Percentiles rank a stretch among this genome's conserved stretches.
These are phyloP conservation scores for Sthenelais limicola DNA, from an alignment of 2,888 invertebrate genomes.

Conservation along the genomic window DNA sequence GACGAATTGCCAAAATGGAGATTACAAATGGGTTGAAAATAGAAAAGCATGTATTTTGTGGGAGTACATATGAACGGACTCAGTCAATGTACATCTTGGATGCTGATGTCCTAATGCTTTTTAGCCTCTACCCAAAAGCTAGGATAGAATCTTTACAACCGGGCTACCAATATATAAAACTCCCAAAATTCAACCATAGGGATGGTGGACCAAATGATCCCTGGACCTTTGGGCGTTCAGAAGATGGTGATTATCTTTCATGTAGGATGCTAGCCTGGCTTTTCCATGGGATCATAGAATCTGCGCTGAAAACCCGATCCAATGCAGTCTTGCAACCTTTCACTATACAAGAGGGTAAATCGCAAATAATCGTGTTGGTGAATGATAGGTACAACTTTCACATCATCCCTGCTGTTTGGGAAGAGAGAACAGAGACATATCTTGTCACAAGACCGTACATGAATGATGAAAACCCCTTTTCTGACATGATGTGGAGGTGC, in stretches of 20 bases:
- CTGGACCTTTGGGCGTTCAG: slow-evolving; percentile 52
- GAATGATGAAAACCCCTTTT: slow-evolving; percentile 53
- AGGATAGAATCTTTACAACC: slow-evolving; percentile 29
- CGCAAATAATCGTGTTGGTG: slow-evolving; percentile 42
- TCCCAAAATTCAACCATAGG: slow-evolving; percentile 28
- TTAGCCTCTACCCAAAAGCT: slow-evolving; percentile 37
- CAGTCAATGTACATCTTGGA: slow-evolving; percentile 42
- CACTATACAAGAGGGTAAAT: slow-evolving; percentile 17
- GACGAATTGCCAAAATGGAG: slow-evolving; percentile 43
- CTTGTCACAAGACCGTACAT: slow-evolving; percentile 51
- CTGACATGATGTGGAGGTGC: slow-evolving; percentile 56
- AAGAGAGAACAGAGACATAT: slow-evolving; percentile 34
- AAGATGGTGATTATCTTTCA: slow-evolving; percentile 58
- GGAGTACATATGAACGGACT: slow-evolving; percentile 48
- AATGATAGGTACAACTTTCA: slow-evolving; percentile 41
- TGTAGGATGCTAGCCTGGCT: slow-evolving; percentile 56
- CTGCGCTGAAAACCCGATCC: slow-evolving; percentile 48
- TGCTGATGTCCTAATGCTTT: slow-evolving; percentile 47
- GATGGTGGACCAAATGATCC: slow-evolving; percentile 30
- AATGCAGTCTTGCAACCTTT: slow-evolving; percentile 38
- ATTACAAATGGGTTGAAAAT: slow-evolving; percentile 44
- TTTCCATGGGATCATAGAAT: slow-evolving; percentile 54
- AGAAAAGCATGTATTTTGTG: slow-evolving; percentile 34
- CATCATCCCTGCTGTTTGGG: slow-evolving; percentile 42
- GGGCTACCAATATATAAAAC: slow-evolving; percentile 46